Conservation (phyloP, 2,113 vertebrate genomes). For the Hassar affinis region DNA sequence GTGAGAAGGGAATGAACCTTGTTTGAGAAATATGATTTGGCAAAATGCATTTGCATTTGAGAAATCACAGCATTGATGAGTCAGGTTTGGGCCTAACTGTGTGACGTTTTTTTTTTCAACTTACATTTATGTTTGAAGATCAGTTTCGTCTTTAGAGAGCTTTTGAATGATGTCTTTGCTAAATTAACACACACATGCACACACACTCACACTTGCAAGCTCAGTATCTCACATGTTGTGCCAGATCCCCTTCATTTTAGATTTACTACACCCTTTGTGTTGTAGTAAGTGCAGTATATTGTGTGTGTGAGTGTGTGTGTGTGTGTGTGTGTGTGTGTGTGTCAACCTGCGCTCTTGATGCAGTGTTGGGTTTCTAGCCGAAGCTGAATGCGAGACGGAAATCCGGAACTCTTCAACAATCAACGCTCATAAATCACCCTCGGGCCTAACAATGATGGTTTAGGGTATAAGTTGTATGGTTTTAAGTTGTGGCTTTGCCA, state of each 20-base stretch:
- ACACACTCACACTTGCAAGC: not conserved
- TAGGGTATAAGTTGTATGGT: slow-evolving; percentile 16
- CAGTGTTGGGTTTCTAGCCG: slow-evolving; percentile 44
- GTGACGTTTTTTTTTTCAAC: not conserved
- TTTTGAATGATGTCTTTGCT: slow-evolving; percentile 16
- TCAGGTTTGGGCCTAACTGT: not conserved
- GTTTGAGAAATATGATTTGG: not conserved
- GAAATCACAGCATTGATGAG: not conserved
- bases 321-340: not conserved
- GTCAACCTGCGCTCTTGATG: slow-evolving; percentile 42
- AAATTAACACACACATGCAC: not conserved
- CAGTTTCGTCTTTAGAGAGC: slow-evolving; percentile 22
- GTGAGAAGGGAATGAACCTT: not conserved
- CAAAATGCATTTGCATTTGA: not conserved
- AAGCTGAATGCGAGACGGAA: slow-evolving; percentile 22
- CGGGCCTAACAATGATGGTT: slow-evolving; percentile 24
- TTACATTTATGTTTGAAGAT: not conserved
- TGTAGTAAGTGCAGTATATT: slow-evolving; percentile 33
- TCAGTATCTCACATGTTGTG: not conserved
- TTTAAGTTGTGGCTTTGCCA: not conserved
- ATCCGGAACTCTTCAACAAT: slow-evolving; percentile 48
- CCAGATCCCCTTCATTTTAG: slow-evolving; percentile 17
- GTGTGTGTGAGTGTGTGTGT: slow-evolving; percentile 27
- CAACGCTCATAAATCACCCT: slow-evolving; percentile 49
- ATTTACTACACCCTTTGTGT: slow-evolving; percentile 51